Base-by-base conservation (phyloP, 2,888 invertebrate species). In the Thelaira solivaga region DNA sequence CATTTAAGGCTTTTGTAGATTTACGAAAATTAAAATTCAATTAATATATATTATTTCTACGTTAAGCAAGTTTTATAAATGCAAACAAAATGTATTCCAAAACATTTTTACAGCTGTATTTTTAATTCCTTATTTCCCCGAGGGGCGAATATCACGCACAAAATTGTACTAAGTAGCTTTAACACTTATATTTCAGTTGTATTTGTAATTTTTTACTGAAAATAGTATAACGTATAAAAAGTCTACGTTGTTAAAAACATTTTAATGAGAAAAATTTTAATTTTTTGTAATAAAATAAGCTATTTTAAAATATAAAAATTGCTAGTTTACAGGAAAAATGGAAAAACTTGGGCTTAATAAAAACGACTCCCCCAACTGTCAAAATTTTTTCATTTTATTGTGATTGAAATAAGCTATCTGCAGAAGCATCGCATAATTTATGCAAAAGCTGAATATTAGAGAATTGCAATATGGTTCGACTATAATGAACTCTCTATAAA, bases 261-360 rank as follows among this genome's bases (percentile, higher is more conserved):
- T 57, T 62, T 55, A n/a, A 5, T 22, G 16, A 4, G 6, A 0
- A 13, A 57, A 34, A 2, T 34, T 20, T 36, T 18, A 43, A 34
- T 53, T 67, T 67, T 65, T 16, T 20, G 20, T 51, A 8, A 18
- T n/a, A n/a, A 39, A 36, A 36, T 43, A 29, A 51, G 45, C n/a
- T 41, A 31, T 64, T 45, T n/a, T 22, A 59, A 65, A 51, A 1
- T 49, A 16, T 51, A 71, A 65, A 65, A 71, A 61, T 49, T 71
- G 51, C 45, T 71, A 65, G 71, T 76, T 76, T 76, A 71, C 45
- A 31, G 47, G 29, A 69, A 43, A 75, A 75, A 76, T 68, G 6
- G 22, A 47, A 69, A 69, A 55, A 24, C 11, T 31, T n/a, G 36
- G 16, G 36, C 16, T 49, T 43, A 51, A 47, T 75, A 68, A 69